Conservation (phyloP, 1,140 invertebrate genomes). For the Yoshiicerus persimilis region DNA sequence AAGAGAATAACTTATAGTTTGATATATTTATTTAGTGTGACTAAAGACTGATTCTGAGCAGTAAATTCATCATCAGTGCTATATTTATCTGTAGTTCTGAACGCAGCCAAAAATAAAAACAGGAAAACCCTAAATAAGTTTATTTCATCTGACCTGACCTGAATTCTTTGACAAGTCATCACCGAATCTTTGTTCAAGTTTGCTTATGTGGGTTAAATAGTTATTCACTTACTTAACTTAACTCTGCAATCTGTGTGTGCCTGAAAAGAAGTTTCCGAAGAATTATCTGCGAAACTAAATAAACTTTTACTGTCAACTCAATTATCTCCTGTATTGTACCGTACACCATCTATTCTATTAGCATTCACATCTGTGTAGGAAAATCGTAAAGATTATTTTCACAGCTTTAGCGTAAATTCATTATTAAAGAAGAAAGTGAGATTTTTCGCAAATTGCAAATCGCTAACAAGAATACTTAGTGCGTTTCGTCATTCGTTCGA, state of each 20-base stretch:
- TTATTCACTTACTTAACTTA: background rate
- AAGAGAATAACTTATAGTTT: background rate
- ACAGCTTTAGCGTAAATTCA: background rate
- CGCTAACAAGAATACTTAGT: background rate
- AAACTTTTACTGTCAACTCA: background rate
- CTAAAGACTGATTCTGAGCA: background rate
- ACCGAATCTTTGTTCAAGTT: background rate
- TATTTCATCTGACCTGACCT: background rate
- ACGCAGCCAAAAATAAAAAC: background rate
- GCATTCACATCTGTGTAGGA: background rate
- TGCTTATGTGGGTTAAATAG: background rate
- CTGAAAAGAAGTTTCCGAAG: background rate
- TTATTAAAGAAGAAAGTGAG: background rate
- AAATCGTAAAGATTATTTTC: background rate
- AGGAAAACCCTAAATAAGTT: background rate
- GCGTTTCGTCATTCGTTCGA: background rate
- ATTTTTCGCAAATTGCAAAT: background rate
- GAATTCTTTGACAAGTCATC: background rate
- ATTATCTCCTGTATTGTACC: background rate
- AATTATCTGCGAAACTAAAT: background rate
- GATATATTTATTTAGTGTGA: background rate
- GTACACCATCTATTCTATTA: background rate
- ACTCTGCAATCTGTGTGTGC: background rate
- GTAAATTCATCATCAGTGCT: background rate
- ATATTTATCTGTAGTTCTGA: background rate